Evolutionary conservation across 2,797 vertebrate genomes (phyloP).

Genomic region (Sebastolobus alascanus): DNA sequence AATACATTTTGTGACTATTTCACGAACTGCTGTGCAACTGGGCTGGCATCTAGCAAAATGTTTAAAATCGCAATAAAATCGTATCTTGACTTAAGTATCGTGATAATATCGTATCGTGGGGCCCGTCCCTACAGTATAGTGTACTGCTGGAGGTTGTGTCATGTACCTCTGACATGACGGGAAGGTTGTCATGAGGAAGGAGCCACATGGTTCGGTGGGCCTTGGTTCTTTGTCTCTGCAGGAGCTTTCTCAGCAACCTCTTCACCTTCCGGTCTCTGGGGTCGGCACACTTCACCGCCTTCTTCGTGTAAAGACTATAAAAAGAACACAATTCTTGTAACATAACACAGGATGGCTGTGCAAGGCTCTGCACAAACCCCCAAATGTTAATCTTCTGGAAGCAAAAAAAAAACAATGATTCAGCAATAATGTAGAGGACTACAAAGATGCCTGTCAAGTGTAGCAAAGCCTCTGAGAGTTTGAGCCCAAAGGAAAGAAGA

Average conservation of each 20-base stretch:
- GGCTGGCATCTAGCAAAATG: neutral
- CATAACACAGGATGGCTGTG: constrained; percentile 23
- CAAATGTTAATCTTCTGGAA: neutral
- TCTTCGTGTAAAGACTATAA: constrained; percentile 88
- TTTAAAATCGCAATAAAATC: neutral
- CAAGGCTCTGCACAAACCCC: neutral
- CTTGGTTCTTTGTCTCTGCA: constrained; percentile 80
- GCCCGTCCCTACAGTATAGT: neutral
- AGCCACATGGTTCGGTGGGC: constrained; percentile 81
- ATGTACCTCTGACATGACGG: constrained; percentile 84
- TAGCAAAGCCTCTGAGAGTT: neutral
- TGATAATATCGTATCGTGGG: neutral
- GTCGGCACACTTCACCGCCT: constrained; percentile 87
- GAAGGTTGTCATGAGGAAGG: constrained; percentile 83
- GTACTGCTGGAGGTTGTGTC: neutral
- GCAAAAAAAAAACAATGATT: neutral
- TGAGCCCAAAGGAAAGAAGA: neutral
- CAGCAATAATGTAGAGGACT: neutral
- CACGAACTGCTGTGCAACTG: neutral
- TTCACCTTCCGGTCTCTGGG: constrained; percentile 87
- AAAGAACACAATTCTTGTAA: constrained; percentile 25
- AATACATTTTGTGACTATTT: neutral
- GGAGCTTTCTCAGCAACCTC: constrained; percentile 86
- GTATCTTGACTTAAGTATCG: neutral
- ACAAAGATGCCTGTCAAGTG: constrained; percentile 24